Evolutionary conservation across 2,888 invertebrate species (phyloP), one percentile per base, ranked within the genome.

Genomic region (Hemicrepidius hirtus): DNA sequence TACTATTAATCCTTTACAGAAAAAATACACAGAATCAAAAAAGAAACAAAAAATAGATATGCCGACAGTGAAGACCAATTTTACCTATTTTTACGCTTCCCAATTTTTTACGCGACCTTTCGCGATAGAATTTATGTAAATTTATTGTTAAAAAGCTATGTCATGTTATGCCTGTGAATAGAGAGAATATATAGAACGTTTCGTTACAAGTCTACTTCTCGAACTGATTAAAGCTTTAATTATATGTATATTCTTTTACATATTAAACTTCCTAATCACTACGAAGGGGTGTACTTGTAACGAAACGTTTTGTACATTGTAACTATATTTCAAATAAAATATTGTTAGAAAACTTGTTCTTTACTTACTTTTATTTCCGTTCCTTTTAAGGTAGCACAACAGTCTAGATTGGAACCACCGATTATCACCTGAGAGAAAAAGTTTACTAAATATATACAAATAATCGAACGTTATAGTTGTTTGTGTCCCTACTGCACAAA

Each of bases 401-500:
- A 90, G 83, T 96, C 96, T 69, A 95, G 86, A 75, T 93, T 92
- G 5, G 94, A 92, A 3, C 94, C 96, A 0, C 96, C 96, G 73
- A 96, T 91, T 18, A 96, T 91, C 13, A 94, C 88, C 86, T 92
- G n/a, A 86, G 50, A 87, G 46, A 18, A 18, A 20, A 46, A 46
- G 16, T 16, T 16, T 46, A 2, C 16, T n/a, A 3, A 18, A 13
- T 41, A 41, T 5, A 41, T 13, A 13, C 4, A 32, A 32, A 7
- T 32, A 9, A 1, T 46, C 16, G 16, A 18, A 46, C 18, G 2
- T 0, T 46, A 18, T 20, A n/a, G n/a, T n/a, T n/a, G n/a, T n/a
- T n/a, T n/a, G n/a, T n/a, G n/a, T n/a, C n/a, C n/a, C n/a, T n/a
- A n/a, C n/a, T n/a, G n/a, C n/a, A n/a, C n/a, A n/a, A n/a, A n/a